These are phyloP conservation scores for Nephotettix cincticeps DNA, from an alignment of 1,140 invertebrate genomes.

Conservation along the genomic window DNA sequence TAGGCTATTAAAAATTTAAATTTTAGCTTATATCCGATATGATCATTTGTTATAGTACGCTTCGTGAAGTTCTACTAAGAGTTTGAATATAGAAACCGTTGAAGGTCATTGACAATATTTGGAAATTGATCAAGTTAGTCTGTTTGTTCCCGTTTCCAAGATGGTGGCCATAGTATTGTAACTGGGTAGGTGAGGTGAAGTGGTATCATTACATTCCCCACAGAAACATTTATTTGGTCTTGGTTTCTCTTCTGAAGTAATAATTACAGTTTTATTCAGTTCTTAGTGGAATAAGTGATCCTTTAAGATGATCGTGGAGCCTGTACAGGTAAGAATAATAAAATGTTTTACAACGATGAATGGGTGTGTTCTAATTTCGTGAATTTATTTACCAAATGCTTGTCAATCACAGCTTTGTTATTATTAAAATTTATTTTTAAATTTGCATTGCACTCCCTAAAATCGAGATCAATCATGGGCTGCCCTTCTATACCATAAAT, in stretches of 20 bases:
- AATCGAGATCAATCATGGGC: neutral
- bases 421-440: neutral
- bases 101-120: slow-evolving; percentile 17
- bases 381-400: neutral
- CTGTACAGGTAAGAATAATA: slow-evolving; percentile 8
- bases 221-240: neutral
- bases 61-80: neutral
- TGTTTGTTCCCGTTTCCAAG: neutral
- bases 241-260: neutral
- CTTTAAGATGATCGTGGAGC: slow-evolving; percentile 10
- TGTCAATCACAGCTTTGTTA: neutral
- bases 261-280: neutral
- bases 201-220: neutral
- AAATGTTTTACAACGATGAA: neutral
- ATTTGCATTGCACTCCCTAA: neutral
- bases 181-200: neutral
- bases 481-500: neutral
- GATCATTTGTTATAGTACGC: neutral
- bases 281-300: neutral
- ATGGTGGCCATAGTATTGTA: neutral
- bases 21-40: too few relatives aligned
- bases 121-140: neutral
- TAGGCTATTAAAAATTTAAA: too few relatives aligned
- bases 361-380: slow-evolving; percentile 3
- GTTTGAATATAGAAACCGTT: neutral